Evolutionary conservation across 2,888 invertebrate species (phyloP).

Genomic region (Timema cristinae): DNA sequence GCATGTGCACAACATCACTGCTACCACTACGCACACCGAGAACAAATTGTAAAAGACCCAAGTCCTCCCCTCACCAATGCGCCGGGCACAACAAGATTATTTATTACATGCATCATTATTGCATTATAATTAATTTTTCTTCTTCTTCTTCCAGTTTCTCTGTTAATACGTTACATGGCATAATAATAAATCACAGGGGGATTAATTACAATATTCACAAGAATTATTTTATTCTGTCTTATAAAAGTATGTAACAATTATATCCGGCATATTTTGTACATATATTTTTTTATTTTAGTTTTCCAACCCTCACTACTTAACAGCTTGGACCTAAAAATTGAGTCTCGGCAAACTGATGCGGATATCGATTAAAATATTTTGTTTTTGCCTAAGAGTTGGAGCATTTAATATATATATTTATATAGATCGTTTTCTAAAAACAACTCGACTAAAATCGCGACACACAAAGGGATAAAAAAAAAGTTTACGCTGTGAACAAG

Average conservation of each 20-base stretch:
- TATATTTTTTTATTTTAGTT: slow-evolving; percentile 19
- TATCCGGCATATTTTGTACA: slow-evolving; percentile 12
- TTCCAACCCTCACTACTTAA: slow-evolving; percentile 19
- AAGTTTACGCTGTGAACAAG: too few relatives aligned
- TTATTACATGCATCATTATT: slow-evolving; percentile 8
- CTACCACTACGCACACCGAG: slow-evolving; percentile 8
- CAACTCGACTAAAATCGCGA: too few relatives aligned
- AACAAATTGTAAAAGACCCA: neutral
- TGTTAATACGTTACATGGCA: slow-evolving; percentile 25
- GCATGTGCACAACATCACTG: slow-evolving; percentile 10
- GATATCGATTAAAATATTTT: slow-evolving; percentile 17
- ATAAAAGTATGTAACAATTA: slow-evolving; percentile 27
- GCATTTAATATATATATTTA: slow-evolving; percentile 1
- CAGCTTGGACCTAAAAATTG: neutral
- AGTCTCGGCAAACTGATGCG: neutral
- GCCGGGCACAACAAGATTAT: neutral
- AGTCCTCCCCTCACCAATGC: too few relatives aligned
- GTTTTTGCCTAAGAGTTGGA: slow-evolving; percentile 22
- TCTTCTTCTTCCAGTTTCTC: slow-evolving; percentile 7
- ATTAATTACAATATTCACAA: slow-evolving; percentile 32
- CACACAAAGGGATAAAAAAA: too few relatives aligned
- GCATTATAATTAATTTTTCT: neutral
- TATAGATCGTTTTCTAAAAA: neutral
- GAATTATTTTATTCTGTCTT: slow-evolving; percentile 12
- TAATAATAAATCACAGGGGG: slow-evolving; percentile 29